These are phyloP conservation scores for Oryzias woworae DNA, from an alignment of 2,113 vertebrate genomes.

Conservation along the genomic window DNA sequence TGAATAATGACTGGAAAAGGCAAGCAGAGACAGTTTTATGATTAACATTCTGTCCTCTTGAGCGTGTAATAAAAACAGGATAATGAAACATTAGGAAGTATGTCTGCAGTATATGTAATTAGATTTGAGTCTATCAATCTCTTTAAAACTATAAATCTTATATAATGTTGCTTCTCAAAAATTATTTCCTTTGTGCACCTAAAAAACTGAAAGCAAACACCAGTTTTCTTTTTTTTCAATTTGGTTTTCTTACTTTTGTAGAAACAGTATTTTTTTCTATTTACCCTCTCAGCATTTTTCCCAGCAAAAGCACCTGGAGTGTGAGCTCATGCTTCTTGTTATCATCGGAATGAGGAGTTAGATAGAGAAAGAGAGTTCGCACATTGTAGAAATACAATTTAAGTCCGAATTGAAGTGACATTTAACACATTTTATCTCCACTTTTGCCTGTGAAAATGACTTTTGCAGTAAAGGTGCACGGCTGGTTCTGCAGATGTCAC, in stretches of 20 bases:
- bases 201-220: constrained; percentile 6
- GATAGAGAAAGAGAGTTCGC: neutral
- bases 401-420: constrained; percentile 39
- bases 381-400: constrained; percentile 31
- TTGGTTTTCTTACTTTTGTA: neutral
- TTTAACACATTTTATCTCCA: constrained; percentile 51
- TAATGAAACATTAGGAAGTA: constrained; percentile 29
- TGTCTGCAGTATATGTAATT: constrained; percentile 36
- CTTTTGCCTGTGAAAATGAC: constrained; percentile 30
- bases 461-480: constrained; percentile 12
- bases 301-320: neutral
- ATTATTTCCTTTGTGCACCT: neutral
- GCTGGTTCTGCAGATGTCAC: constrained; percentile 29
- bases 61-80: constrained; percentile 35
- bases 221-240: neutral
- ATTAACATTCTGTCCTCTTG: constrained; percentile 17
- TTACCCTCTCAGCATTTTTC: constrained; percentile 10
- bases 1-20: constrained; percentile 1
- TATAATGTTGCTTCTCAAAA: constrained; percentile 3
- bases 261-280: neutral
- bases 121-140: constrained; percentile 29
- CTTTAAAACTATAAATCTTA: constrained; percentile 26
- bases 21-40: constrained; percentile 8
- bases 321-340: constrained; percentile 13
- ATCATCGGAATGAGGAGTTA: constrained; percentile 20